Evolutionary conservation across 2,888 invertebrate genomes (phyloP), one percentile per base, ranked within the genome.

Genomic region (Caenorhabditis sp.): DNA sequence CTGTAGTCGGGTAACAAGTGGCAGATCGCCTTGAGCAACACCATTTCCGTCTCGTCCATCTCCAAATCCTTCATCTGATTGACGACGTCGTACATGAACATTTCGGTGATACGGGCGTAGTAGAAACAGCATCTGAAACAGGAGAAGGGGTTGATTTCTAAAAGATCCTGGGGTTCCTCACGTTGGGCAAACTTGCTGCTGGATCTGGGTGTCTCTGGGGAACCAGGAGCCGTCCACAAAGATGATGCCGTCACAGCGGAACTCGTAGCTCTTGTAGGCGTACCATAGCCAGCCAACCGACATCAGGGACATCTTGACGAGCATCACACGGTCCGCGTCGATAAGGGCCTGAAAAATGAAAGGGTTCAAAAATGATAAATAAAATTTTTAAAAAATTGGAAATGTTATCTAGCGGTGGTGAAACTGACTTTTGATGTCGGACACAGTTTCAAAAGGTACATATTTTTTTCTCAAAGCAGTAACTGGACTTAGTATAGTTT

Each of bases 251-350:
- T 74, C 60, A n/a, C 56, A 56, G 11, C 64, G 55, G 32, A 32
- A 56, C 32, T 78, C 69, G 20, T 70, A 82, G 18, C 62, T 26
- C 22, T 78, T 82, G 61, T 78, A 82, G 3, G 78, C 82, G 40
- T 78, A 79, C 82, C 82, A 82, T 0, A 82, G 51, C 82, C 82
- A 82, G 13, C 82, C 82, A 35, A 82, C 78, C 0, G 82, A 71
- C 82, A 82, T 82, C 18, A 82, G 35, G n/a, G 76, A 65, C 20
- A 74, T 13, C 22, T 74, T 78, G 6, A 79, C 74, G 0, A 69
- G 53, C 0, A 70, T 15, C 6, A 56, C 35, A 20, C 50, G 37
- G 44, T 82, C 78, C 0, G 51, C 40, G n/a, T 20, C 28, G 13
- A 24, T 28, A 0, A 80, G 50, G 2, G 32, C 47, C 74, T 80